phyloP scores from a whole-genome alignment of 2,797 vertebrate genomes.

The Rhodeus uyekii region DNA sequence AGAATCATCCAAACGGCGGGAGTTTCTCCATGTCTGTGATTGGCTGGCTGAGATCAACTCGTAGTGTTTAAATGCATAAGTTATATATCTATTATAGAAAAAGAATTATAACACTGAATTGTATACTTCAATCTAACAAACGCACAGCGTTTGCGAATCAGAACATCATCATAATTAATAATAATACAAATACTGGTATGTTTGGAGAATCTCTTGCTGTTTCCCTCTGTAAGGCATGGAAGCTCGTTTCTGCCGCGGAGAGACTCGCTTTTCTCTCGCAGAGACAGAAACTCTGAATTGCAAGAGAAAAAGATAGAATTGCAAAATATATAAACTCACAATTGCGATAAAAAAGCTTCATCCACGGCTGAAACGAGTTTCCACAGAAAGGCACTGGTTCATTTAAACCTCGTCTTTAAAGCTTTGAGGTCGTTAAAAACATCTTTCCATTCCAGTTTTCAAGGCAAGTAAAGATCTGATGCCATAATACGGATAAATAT shows the following conservation, averaged over 20 bases:
- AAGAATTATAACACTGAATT: conserved; percentile 81
- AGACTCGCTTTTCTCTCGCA: no score
- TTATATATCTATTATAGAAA: conserved; percentile 94
- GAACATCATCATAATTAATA: conserved; percentile 63
- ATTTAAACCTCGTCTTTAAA: conserved; percentile 72
- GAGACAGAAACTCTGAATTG: no score
- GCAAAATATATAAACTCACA: neutral
- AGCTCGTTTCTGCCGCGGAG: neutral
- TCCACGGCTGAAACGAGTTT: neutral
- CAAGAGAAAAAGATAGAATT: no score
- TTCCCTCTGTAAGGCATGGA: conserved; percentile 40
- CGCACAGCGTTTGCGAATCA: conserved; percentile 92
- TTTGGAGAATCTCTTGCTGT: conserved; percentile 59
- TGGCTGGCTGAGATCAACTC: conserved; percentile 94
- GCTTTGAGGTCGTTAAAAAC: conserved; percentile 72
- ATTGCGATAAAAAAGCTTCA: neutral
- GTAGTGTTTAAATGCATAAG: conserved; percentile 96
- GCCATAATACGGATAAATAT: conserved; percentile 65
- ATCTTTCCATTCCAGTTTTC: conserved; percentile 80
- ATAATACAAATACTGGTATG: conserved; percentile 53
- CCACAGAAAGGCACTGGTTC: conserved; percentile 51
- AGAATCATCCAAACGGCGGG: conserved; percentile 73
- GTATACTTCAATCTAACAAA: conserved; percentile 89
- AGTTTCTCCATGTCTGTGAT: conserved; percentile 77
- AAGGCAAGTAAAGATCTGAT: conserved; percentile 60